Base-by-base conservation (phyloP, 2,888 invertebrate species). In the Rhyacophila evoluta region DNA sequence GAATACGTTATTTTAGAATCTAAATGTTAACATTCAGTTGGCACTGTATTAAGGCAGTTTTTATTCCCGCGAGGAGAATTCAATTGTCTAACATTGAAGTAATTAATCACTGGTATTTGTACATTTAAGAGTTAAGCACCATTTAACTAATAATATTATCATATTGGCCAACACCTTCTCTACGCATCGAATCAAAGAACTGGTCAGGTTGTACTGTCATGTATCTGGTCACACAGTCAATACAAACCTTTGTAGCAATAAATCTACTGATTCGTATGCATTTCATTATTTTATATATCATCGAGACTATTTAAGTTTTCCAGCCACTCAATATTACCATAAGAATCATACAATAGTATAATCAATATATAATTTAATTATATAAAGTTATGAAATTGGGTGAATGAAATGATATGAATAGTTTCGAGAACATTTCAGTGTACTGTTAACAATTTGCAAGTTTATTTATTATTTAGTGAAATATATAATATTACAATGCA, bases 21-120 rank as follows among this genome's bases (percentile, higher is more conserved):
- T 77, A 77, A 33, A 36, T 19, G 72, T 72, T 77, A 75, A 75
- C 33, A 28, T 75, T 41, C 25, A 15, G 77, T 77, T 77, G 77
- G 77, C 77, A 77, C 77, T 77, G 70, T 55, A 70, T 25, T 74
- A 77, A 77, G 77, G 72, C 68, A 67, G 68, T 73, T 77, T 74
- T 79, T 37, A n/a, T 69, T 69, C 41, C 33, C 29, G 15, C 6
- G 72, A 74, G 55, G 74, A 79, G 72, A 77, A 69, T 71, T 75
- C 25, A 77, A 55, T 55, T 25, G 55, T 55, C 55, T 55, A 55
- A 55, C 55, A 55, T 72, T 72, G 38, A 33, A 37, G 72, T 39
- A 72, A n/a, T n/a, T n/a, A n/a, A 80, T 77, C 77, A 77, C 80
- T 80, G 80, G 80, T 38, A 71, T 79, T 80, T 80, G 77, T 80